A percentile compares a stretch with the other conserved stretches of the same genome.
phyloP scores from a whole-genome alignment of 2,888 invertebrate genomes.

The Serripes groenlandicus region DNA sequence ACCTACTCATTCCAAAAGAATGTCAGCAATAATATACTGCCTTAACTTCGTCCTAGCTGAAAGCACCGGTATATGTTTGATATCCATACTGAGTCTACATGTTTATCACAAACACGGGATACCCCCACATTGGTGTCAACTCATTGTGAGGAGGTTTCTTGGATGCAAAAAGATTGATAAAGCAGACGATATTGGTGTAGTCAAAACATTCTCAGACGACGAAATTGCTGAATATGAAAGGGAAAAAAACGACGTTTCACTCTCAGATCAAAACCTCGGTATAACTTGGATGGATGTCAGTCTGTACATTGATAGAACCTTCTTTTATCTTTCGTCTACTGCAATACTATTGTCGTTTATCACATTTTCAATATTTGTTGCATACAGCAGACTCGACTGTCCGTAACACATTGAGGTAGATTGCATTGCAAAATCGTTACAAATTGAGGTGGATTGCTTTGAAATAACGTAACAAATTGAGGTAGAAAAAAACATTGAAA shows the following conservation, averaged over 20 bases:
- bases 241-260: no score
- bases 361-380: constrained; percentile 1
- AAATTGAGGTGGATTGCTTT: no score
- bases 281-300: constrained; percentile 8
- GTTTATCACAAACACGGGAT: background rate
- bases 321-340: background rate
- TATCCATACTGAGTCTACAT: constrained; percentile 14
- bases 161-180: background rate
- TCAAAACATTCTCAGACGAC: no score
- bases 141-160: no score
- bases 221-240: no score
- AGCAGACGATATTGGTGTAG: background rate
- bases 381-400: background rate
- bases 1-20: constrained; percentile 32
- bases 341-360: background rate
- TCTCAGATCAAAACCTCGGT: no score
- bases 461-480: no score
- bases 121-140: no score
- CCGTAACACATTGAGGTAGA: no score
- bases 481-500: no score
- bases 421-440: no score
- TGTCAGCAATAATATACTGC: constrained; percentile 37
- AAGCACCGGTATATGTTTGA: constrained; percentile 29
- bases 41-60: constrained; percentile 19
- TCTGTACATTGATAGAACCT: background rate